Conservation (phyloP, 2,888 invertebrate species). For the Pseudococcus jackbeardsleyi region DNA sequence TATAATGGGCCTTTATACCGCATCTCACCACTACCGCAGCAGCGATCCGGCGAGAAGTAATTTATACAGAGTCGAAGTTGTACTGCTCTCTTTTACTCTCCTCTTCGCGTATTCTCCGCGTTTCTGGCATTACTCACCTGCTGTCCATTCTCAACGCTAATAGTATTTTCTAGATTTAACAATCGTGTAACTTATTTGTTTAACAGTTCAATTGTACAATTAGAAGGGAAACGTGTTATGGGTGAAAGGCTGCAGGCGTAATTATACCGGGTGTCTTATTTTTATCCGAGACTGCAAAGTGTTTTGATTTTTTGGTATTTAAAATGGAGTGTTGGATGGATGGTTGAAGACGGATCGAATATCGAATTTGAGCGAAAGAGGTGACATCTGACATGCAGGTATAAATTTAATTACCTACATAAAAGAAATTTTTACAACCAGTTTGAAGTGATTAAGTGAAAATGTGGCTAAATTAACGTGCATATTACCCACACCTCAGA, state of each 20-base stretch:
- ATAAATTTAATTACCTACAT: too few species aligned
- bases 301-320: neutral
- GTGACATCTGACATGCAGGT: too few species aligned
- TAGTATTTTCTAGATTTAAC: neutral
- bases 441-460: too few species aligned
- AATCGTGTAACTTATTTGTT: constrained; percentile 53
- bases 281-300: neutral
- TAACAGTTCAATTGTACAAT: constrained; percentile 32
- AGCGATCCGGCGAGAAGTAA: neutral
- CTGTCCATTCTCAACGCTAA: neutral
- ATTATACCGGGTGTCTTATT: constrained; percentile 3
- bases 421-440: too few species aligned
- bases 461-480: too few species aligned
- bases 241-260: constrained; percentile 30
- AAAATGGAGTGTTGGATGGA: neutral
- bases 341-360: too few species aligned
- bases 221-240: neutral
- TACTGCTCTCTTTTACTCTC: neutral
- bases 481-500: too few species aligned
- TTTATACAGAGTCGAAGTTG: neutral
- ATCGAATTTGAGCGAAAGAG: too few species aligned
- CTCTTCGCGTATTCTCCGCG: neutral
- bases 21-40: too few species aligned
- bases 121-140: neutral
- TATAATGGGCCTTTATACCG: neutral